Evolutionary conservation across 2,888 invertebrate genomes (phyloP).

Genomic region (Trichacis sp.): DNA sequence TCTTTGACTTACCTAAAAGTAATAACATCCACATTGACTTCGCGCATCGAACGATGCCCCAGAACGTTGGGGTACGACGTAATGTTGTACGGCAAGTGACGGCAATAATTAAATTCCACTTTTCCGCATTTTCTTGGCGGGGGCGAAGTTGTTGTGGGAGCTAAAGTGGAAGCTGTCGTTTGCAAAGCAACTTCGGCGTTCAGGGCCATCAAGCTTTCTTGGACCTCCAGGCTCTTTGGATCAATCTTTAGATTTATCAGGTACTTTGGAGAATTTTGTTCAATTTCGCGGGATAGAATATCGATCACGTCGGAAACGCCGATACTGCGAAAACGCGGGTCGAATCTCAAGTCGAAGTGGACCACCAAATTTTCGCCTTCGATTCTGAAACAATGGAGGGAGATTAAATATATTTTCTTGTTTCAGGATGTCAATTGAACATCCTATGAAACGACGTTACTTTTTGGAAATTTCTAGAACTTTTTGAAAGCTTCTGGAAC

Average conservation of each 20-base stretch:
- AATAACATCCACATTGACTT: constrained; percentile 82
- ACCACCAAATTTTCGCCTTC: constrained; percentile 82
- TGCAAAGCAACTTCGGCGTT: constrained; percentile 66
- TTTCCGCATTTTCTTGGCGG: constrained; percentile 78
- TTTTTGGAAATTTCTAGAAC: too few relatives aligned
- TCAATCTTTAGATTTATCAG: constrained; percentile 77
- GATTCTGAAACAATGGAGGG: constrained; percentile 72
- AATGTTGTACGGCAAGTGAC: constrained; percentile 79
- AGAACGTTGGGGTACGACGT: constrained; percentile 88
- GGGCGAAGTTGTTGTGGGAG: constrained; percentile 72
- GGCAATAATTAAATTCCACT: constrained; percentile 78
- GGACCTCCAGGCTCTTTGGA: constrained; percentile 76
- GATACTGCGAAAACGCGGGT: constrained; percentile 78
- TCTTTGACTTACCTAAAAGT: constrained; percentile 72
- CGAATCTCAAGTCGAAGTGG: constrained; percentile 88
- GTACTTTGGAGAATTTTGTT: constrained; percentile 72
- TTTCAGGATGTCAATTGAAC: too few relatives aligned
- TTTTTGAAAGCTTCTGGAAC: too few relatives aligned
- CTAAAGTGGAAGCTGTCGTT: constrained; percentile 54
- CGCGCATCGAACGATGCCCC: constrained; percentile 75
- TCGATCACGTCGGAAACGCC: constrained; percentile 76
- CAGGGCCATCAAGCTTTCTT: constrained; percentile 69
- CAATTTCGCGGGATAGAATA: constrained; percentile 78
- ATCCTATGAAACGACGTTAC: too few relatives aligned
- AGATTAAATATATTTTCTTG: too few relatives aligned